phyloP scores from a whole-genome alignment of 2,888 invertebrate species.

The Cyaniris semiargus region DNA sequence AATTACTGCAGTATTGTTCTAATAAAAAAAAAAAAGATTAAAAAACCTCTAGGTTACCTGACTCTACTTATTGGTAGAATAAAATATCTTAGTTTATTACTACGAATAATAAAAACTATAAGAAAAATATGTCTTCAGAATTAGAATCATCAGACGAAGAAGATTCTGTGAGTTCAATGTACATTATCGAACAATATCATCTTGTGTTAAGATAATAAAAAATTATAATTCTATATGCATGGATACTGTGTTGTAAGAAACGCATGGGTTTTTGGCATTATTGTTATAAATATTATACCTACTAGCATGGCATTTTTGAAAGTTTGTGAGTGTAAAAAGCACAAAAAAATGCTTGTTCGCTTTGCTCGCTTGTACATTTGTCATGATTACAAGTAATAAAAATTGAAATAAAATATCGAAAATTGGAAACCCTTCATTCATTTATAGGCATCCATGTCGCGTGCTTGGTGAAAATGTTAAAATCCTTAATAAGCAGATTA shows the following conservation, averaged over 20 bases:
- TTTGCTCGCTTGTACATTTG: conserved; percentile 62
- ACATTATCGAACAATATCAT: background rate
- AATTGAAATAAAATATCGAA: conserved; percentile 53
- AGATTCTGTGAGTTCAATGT: conserved; percentile 10
- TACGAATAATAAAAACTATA: no score
- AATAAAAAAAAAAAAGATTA: background rate
- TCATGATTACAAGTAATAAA: conserved; percentile 75
- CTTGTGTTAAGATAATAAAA: no score
- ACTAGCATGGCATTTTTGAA: background rate
- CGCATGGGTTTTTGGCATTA: background rate
- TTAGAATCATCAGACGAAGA: conserved; percentile 17
- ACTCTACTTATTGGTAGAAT: background rate
- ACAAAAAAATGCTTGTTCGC: conserved; percentile 48
- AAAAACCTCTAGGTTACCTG: background rate
- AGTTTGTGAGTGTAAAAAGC: background rate
- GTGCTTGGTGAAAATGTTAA: conserved; percentile 67
- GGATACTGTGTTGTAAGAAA: background rate
- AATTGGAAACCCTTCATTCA: conserved; percentile 50
- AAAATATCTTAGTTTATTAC: background rate
- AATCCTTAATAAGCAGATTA: conserved; percentile 67
- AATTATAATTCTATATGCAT: no score
- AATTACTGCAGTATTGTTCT: conserved; percentile 41
- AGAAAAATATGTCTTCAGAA: conserved; percentile 3
- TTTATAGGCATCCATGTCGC: conserved; percentile 62
- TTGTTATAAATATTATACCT: background rate